Conservation (phyloP, 1,140 invertebrate genomes). For the Conus betulinus region DNA sequence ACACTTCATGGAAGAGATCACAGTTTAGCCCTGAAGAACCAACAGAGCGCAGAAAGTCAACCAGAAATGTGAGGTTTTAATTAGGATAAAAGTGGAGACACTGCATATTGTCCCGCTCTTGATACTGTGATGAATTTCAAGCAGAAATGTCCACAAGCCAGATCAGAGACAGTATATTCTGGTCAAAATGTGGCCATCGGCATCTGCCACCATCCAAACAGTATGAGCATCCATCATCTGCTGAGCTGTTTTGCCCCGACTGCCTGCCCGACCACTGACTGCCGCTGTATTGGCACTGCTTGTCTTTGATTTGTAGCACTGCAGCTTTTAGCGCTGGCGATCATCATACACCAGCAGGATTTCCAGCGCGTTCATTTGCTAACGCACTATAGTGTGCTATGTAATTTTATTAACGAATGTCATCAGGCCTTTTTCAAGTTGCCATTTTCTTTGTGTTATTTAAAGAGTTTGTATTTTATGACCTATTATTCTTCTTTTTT, state of each 20-base stretch:
- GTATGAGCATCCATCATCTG: constrained; percentile 14
- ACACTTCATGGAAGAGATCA: too few relatives aligned
- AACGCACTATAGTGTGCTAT: background rate
- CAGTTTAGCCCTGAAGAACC: too few relatives aligned
- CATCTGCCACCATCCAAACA: background rate
- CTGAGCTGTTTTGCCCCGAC: background rate
- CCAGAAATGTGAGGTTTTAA: background rate
- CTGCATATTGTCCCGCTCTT: background rate
- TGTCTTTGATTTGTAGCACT: background rate
- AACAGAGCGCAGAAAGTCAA: too few relatives aligned
- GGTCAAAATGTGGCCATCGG: constrained; percentile 19
- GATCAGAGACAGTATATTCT: constrained; percentile 36
- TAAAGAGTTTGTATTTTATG: background rate
- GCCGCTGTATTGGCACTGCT: background rate
- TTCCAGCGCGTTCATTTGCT: background rate
- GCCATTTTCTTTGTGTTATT: background rate
- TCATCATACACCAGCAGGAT: background rate
- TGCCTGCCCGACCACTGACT: constrained; percentile 24
- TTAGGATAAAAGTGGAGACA: background rate
- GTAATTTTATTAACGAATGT: background rate
- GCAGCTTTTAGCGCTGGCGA: constrained; percentile 3
- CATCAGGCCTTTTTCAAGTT: background rate
- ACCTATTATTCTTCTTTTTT: background rate
- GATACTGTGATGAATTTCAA: background rate
- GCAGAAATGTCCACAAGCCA: constrained; percentile 5